A percentile compares a stretch with the other conserved stretches of the same genome.
phyloP scores from a whole-genome alignment of 92 coral and sea anemone species.

The Epizoanthus ramosus region DNA sequence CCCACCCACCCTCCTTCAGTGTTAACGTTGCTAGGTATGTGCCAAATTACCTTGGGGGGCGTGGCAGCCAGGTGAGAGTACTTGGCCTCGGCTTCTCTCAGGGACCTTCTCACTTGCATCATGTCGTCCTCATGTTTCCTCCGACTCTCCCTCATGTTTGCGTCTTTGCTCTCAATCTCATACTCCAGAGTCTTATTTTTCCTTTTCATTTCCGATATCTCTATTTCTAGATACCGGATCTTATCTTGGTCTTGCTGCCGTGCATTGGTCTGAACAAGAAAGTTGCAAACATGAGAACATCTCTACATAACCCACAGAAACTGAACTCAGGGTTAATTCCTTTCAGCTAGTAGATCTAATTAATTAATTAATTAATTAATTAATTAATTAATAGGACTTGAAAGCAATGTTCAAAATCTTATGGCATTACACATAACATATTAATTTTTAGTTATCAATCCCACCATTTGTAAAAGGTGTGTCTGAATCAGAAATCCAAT shows the following conservation, averaged over 20 bases:
- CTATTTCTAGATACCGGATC: constrained; percentile 68
- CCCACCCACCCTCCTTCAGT: no score
- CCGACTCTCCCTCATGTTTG: constrained; percentile 49
- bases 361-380: no score
- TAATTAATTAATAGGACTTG: no score
- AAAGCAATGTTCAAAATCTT: no score
- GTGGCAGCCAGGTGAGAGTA: constrained; percentile 90
- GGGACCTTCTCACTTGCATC: constrained; percentile 72
- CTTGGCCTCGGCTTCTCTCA: constrained; percentile 86
- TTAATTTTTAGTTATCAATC: no score
- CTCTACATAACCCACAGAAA: no score
- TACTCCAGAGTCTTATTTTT: constrained; percentile 71
- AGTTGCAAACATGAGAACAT: not conserved
- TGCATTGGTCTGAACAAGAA: constrained; percentile 15
- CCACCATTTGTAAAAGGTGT: no score
- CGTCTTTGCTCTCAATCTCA: constrained; percentile 65
- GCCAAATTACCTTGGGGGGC: constrained; percentile 79
- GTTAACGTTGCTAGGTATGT: no score
- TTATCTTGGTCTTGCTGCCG: constrained; percentile 46
- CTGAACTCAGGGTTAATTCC: not conserved
- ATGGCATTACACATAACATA: no score
- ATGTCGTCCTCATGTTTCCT: constrained; percentile 72
- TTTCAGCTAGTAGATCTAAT: not conserved
- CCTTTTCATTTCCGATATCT: constrained; percentile 62
- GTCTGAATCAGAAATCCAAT: no score